Evolutionary conservation across 2,888 invertebrate species (phyloP).

Genomic region (Brenthis ino): DNA sequence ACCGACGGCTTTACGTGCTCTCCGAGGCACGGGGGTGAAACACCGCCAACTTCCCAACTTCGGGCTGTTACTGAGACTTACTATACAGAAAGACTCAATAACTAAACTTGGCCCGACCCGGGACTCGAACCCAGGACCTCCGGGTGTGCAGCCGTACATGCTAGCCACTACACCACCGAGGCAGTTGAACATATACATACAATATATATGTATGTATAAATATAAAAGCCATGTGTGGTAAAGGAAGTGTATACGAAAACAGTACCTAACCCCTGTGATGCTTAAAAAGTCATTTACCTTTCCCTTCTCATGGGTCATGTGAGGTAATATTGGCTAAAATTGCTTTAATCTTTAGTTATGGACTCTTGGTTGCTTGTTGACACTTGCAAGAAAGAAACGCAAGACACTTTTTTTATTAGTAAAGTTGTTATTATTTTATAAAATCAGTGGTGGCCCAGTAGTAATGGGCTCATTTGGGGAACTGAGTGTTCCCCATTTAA

Average conservation of each 20-base stretch:
- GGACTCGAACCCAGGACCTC: too few species aligned
- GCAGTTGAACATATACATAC: too few species aligned
- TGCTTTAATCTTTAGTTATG: constrained; percentile 42
- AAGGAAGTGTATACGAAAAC: background rate
- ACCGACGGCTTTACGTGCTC: too few species aligned
- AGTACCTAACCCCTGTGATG: constrained; percentile 25
- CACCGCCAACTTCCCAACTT: too few species aligned
- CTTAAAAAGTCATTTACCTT: constrained; percentile 39
- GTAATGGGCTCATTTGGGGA: background rate
- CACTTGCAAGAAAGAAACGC: constrained; percentile 13
- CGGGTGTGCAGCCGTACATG: too few species aligned
- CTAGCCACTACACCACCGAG: too few species aligned
- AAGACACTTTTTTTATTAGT: background rate
- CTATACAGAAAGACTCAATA: too few species aligned
- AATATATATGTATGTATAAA: too few species aligned
- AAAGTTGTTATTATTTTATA: background rate
- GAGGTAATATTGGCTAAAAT: constrained; percentile 40
- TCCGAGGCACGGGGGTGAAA: too few species aligned
- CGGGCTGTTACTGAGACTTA: too few species aligned
- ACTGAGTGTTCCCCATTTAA: too few species aligned
- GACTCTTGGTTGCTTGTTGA: constrained; percentile 38
- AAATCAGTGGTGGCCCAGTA: background rate
- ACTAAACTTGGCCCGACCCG: too few species aligned
- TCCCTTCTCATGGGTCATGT: constrained; percentile 39
- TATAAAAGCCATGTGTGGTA: background rate